Conservation (phyloP, 2,797 vertebrate species). For the Poecile montanus region DNA sequence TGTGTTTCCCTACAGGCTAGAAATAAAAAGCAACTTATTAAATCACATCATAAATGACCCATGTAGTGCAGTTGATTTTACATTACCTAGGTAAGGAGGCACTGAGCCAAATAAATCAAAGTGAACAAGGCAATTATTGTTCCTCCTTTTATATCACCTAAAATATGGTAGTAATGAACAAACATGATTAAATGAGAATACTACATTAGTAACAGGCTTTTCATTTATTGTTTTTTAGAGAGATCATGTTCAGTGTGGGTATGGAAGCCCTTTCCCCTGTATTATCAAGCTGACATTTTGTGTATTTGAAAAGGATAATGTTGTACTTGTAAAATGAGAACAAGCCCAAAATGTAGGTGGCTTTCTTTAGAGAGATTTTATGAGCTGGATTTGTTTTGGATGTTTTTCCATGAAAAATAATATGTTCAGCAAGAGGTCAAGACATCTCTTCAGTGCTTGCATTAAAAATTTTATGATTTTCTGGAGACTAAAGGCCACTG, state of each 20-base stretch:
- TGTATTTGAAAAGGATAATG: conserved; percentile 28
- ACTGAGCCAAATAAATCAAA: conserved; percentile 72
- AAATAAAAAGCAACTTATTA: conserved; percentile 71
- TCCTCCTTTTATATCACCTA: conserved; percentile 56
- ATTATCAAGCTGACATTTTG: conserved; percentile 43
- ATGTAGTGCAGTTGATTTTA: conserved; percentile 70
- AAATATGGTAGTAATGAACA: conserved; percentile 66
- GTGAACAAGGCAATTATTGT: conserved; percentile 71
- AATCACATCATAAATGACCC: conserved; percentile 75
- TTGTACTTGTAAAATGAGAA: neutral
- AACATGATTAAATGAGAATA: conserved; percentile 50
- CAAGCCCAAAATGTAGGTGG: neutral
- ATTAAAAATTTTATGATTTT: conserved; percentile 45
- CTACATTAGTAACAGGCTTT: conserved; percentile 24
- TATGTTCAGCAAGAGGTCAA: conserved; percentile 1
- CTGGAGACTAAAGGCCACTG: neutral
- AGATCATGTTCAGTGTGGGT: neutral
- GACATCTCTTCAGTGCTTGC: neutral
- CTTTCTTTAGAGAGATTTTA: neutral
- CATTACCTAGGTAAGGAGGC: conserved; percentile 63
- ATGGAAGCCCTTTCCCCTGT: neutral
- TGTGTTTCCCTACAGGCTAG: conserved; percentile 27
- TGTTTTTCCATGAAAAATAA: neutral
- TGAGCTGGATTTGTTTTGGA: neutral
- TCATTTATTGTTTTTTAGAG: neutral